Conservation (phyloP, 1,140 invertebrate genomes). For the Drosophila willistoni region DNA sequence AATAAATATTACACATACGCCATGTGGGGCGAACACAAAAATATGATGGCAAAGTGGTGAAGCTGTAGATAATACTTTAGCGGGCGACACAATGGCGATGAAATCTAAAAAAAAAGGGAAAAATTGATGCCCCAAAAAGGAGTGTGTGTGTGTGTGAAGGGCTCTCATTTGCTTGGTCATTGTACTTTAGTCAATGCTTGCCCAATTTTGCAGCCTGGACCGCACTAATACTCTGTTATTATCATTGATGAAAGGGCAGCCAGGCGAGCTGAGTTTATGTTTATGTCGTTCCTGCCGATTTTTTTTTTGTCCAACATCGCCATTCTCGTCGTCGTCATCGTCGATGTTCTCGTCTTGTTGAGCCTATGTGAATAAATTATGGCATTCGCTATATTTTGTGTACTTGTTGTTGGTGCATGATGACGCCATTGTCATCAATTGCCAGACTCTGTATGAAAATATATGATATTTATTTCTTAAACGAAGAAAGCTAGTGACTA, state of each 20-base stretch:
- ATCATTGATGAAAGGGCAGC: constrained; percentile 75
- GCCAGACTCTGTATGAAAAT: not conserved
- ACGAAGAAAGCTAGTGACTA: not conserved
- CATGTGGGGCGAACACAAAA: constrained; percentile 37
- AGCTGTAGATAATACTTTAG: constrained; percentile 33
- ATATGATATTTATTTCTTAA: not conserved
- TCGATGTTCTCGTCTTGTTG: not conserved
- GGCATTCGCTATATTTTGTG: constrained; percentile 36
- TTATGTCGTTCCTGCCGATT: constrained; percentile 45
- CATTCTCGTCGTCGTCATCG: not conserved
- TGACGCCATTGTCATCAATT: constrained; percentile 51
- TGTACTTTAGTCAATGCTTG: constrained; percentile 46
- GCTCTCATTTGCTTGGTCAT: constrained; percentile 56
- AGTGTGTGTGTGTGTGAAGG: constrained; percentile 32
- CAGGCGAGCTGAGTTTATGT: constrained; percentile 64
- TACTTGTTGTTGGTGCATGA: constrained; percentile 31
- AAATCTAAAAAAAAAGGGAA: constrained; percentile 66
- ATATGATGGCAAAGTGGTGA: constrained; percentile 37
- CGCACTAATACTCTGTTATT: constrained; percentile 71
- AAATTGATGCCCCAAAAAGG: constrained; percentile 38
- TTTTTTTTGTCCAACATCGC: constrained; percentile 13
- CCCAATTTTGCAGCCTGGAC: constrained; percentile 47
- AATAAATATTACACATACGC: constrained; percentile 73
- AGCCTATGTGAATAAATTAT: constrained; percentile 66
- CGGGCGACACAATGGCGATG: constrained; percentile 53